Evolutionary conservation across 2,888 invertebrate genomes (phyloP), one percentile per base, ranked within the genome.

Genomic region (Dicycla oo): DNA sequence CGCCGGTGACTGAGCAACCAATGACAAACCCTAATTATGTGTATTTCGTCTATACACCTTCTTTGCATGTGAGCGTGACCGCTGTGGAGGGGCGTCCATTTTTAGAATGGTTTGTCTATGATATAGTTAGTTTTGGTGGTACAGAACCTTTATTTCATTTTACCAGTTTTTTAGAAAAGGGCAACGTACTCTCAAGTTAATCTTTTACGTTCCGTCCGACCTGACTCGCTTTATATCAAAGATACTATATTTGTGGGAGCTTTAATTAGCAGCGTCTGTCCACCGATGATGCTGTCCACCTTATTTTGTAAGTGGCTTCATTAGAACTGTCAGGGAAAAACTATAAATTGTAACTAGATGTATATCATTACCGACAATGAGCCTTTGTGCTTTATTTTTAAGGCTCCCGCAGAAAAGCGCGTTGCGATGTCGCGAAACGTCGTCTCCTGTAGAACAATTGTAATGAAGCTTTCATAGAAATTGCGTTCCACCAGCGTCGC

Each of bases 191-290:
- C 67, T 73, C 64, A 60, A 65, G 62, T 71, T 83, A 77, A 80
- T 81, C 63, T 75, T 70, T 73, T 56, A 71, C 54, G 26, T 75
- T 72, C 34, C 53, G 49, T 66, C 51, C 63, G 34, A 43, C 69
- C 47, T 26, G 60, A 78, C 58, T 75, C 54, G 53, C 58, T 79
- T 64, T 67, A 66, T 74, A 51, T 58, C 65, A 67, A 58, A 73
- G 61, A 71, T 76, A 61, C 34, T 54, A 15, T 58, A 38, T n/a
- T 34, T 75, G 53, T 58, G 57, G 54, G 60, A 58, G 58, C 76
- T 69, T 77, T 83, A 74, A 82, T 74, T 63, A 70, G 67, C 23
- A n/a, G 4, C 38, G 23, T 69, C 67, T 78, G 51, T 67, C 54
- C 23, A n/a, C n/a, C n/a, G n/a, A n/a, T n/a, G n/a, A n/a, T n/a